phyloP scores from a whole-genome alignment of 2,113 vertebrate genomes.

The Pampusana beccarii region DNA sequence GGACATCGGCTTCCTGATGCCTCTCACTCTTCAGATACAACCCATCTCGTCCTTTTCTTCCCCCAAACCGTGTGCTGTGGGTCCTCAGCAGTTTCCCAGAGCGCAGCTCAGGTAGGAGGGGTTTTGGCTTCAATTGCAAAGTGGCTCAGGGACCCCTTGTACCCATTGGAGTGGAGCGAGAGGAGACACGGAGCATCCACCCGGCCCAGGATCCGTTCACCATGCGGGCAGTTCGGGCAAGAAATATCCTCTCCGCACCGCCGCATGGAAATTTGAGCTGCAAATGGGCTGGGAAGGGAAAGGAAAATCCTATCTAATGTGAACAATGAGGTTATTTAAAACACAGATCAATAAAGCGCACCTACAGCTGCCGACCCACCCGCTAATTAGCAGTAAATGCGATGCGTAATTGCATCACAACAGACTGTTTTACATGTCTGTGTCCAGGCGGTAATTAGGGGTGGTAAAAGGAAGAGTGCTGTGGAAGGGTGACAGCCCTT shows the following conservation, averaged over 20 bases:
- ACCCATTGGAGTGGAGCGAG: not conserved
- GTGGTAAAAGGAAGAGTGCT: not conserved
- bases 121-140: not conserved
- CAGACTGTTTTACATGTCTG: not conserved
- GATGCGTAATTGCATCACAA: slow-evolving; percentile 32
- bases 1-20: not conserved
- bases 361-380: not conserved
- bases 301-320: not conserved
- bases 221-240: not conserved
- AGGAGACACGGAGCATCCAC: not conserved
- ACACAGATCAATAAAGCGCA: not conserved
- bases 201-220: not conserved
- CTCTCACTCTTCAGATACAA: not conserved
- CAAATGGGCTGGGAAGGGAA: not conserved
- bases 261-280: not conserved
- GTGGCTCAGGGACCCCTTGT: not conserved
- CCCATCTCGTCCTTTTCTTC: not conserved
- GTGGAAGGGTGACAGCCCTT: not conserved
- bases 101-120: not conserved
- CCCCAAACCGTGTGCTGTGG: not conserved
- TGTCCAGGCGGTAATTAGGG: not conserved
- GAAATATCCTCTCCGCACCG: not conserved
- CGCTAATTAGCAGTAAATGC: not conserved
- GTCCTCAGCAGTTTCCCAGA: not conserved
- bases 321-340: slow-evolving; percentile 19